Evolutionary conservation across 2,113 vertebrate species (phyloP), one percentile per base, ranked within the genome.

Genomic region (Tragelaphus strepsiceros): DNA sequence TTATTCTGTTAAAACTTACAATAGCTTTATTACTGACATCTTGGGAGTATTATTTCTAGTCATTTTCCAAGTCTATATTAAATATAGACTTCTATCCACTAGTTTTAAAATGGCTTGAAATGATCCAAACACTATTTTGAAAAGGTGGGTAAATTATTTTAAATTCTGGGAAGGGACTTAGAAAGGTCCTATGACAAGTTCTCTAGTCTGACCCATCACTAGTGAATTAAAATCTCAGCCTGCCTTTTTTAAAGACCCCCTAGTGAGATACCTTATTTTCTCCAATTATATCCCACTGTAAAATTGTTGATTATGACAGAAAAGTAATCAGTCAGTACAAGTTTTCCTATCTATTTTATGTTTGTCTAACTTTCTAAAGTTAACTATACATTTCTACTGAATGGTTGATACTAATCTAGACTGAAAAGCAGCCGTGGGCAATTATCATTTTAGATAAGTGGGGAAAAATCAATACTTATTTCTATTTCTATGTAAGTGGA

Each of bases 351-450:
- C 59, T 92, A 83, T 62, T 96, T 97, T 84, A 95, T 43, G 64
- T 95, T 94, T 92, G 39, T 77, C 58, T 93, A 92, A 89, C 58
- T 94, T 94, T 62, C 88, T 92, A 95, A 88, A 85, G 61, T 97
- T 95, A 94, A 43, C 83, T n/a, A 22, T 35, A 39, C 39, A 56
- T 90, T 82, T 84, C 51, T 39, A 88, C 17, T 51, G 7, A 91
- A 53, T 61, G 35, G 43, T 35, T 92, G 89, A 97, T 96, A n/a
- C 80, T 88, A 81, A 94, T 96, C 80, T 90, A 61, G 39, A 39
- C 28, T 39, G 94, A 97, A 97, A 93, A 92, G 62, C 6, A 92
- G 77, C n/a, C 87, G 82, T 0, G 8, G 53, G 35, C 83, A 96
- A 92, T 89, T 82, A 95, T 96, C 67, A 81, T 28, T 94, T 97